Evolutionary conservation across 2,797 vertebrate genomes (phyloP), one percentile per base, ranked within the genome.

Genomic region (Sebastes hubbsi): DNA sequence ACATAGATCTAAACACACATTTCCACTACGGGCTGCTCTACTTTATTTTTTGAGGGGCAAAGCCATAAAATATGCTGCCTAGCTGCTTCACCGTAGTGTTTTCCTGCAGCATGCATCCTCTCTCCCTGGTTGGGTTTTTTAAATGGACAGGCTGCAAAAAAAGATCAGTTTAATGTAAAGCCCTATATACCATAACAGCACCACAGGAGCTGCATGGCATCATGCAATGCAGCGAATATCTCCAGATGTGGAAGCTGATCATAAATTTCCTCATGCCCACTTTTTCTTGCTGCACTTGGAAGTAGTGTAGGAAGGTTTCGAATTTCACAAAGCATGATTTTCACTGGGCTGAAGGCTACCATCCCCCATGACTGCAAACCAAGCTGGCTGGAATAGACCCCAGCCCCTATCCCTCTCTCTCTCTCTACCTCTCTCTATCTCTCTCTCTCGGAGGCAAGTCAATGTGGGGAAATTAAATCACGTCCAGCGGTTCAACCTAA

Each of bases 261-360:
- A 61, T 65, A 78, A 60, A 69, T 42, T 55, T 71, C 49, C 70
- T 56, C 61, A 29, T 87, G 78, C 76, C 78, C 84, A 85, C 81
- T 83, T 87, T 87, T 87, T 88, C 75, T 85, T 81, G 63, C 86
- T 89, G 78, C 79, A 91, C 88, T 88, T 90, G 73, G 73, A 92
- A 94, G 83, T 77, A 87, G 86, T 90, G 42, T 54, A 54, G 49
- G 91, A 90, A 79, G 93, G 93, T 94, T 92, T 95, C 94, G n/a
- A 55, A 95, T 96, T 95, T 94, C 95, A 94, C 92, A 91, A 90
- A 93, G 91, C 89, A 88, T 92, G 89, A 92, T 94, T 93, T 93
- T 84, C 85, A 88, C 88, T 85, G 84, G 83, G 78, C 81, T 89
- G 81, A 78, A 71, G 78, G 83, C 88, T 93, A 93, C 94, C 93